phyloP scores from a whole-genome alignment of 1,140 invertebrate genomes.

The Triops longicaudatus region DNA sequence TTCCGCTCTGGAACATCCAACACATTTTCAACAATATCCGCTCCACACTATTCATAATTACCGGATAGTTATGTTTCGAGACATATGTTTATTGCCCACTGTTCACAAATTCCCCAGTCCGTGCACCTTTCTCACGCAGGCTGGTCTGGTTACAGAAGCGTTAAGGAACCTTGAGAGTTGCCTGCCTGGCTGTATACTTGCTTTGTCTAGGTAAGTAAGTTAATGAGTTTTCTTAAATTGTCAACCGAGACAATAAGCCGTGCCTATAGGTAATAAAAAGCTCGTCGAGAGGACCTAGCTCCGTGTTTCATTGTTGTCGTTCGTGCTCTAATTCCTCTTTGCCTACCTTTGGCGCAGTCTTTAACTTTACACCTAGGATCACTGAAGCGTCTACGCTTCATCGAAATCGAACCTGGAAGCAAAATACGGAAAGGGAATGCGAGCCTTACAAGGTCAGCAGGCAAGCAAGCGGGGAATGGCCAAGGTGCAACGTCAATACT shows the following conservation, averaged over 20 bases:
- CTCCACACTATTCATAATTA: no score
- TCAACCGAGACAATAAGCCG: no score
- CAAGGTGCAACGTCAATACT: slow-evolving; percentile 1
- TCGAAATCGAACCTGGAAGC: background rate
- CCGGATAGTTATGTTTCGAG: no score
- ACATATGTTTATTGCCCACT: no score
- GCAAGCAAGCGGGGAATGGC: background rate
- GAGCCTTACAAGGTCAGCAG: background rate
- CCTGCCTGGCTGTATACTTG: background rate
- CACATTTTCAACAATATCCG: no score
- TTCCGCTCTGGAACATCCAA: no score
- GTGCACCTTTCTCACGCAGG: background rate
- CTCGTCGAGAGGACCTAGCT: background rate
- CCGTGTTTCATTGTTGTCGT: background rate
- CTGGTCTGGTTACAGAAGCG: background rate
- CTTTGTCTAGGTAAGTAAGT: background rate
- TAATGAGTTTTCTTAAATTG: background rate
- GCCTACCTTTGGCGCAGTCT: background rate
- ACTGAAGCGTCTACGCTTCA: background rate
- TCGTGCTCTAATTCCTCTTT: background rate
- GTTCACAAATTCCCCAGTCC: no score
- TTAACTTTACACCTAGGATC: background rate
- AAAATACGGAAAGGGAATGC: background rate
- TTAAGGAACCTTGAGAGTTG: background rate
- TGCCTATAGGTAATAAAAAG: no score